These are phyloP conservation scores for Sarcophaga caerulescens DNA, from an alignment of 2,888 invertebrate species.

Conservation along the genomic window DNA sequence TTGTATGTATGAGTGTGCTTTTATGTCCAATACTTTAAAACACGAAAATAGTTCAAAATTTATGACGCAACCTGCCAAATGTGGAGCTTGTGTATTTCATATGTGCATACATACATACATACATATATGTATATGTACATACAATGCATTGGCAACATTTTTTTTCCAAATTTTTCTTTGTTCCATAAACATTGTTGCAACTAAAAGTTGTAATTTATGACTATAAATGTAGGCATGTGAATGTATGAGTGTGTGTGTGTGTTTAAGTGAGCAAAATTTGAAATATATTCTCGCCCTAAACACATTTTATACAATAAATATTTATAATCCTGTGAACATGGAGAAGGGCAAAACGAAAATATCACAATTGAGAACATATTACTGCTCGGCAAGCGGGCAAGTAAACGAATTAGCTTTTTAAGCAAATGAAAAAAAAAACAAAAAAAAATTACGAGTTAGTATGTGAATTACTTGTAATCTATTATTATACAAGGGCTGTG, in stretches of 20 bases:
- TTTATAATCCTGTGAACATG: conserved; percentile 39
- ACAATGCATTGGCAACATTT: neutral
- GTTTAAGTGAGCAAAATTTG: conserved; percentile 36
- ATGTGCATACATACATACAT: neutral
- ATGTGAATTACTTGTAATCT: conserved; percentile 1
- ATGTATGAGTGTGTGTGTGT: neutral
- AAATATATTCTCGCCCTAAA: conserved; percentile 46
- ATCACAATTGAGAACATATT: conserved; percentile 52
- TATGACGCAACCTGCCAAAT: conserved; percentile 62
- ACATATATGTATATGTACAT: neutral
- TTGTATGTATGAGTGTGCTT: conserved; percentile 1
- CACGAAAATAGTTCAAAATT: conserved; percentile 49
- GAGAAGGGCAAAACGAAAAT: conserved; percentile 11
- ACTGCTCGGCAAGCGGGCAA: conserved; percentile 45
- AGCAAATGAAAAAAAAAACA: neutral
- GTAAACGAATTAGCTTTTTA: conserved; percentile 53
- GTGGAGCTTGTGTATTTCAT: conserved; percentile 9
- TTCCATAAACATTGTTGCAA: conserved; percentile 46
- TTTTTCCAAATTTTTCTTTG: neutral
- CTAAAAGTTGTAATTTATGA: conserved; percentile 57
- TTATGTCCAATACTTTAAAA: neutral
- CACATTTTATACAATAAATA: conserved; percentile 54
- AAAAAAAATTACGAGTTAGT: too few relatives aligned
- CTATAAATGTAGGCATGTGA: conserved; percentile 36
- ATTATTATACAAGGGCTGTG: neutral